These are phyloP conservation scores for Cynocephalus volans DNA, from an alignment of 2,113 vertebrate genomes.

Conservation along the genomic window DNA sequence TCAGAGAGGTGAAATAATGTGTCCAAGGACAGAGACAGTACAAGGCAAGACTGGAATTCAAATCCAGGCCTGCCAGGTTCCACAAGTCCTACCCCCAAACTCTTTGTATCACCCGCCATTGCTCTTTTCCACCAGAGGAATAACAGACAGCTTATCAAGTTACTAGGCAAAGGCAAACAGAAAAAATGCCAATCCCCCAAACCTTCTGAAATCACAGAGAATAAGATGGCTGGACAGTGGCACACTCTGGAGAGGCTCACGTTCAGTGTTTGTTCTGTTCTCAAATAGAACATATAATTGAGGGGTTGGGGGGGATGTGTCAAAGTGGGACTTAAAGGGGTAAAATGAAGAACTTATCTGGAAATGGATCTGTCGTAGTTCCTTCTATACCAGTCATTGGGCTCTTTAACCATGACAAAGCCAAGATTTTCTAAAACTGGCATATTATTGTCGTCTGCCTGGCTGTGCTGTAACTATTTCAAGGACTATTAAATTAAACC, in stretches of 20 bases:
- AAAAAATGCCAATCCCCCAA: neutral
- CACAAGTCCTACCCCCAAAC: neutral
- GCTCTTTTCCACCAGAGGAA: neutral
- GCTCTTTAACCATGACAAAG: constrained; percentile 67
- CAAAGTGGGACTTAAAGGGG: neutral
- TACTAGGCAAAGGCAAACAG: neutral
- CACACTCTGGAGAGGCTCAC: neutral
- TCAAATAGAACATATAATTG: neutral
- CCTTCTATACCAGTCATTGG: constrained; percentile 1
- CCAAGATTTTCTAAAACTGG: constrained; percentile 73
- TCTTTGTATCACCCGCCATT: neutral
- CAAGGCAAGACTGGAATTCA: neutral
- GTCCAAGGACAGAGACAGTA: neutral
- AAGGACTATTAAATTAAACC: constrained; percentile 84
- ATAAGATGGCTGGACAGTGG: neutral
- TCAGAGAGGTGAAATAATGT: neutral
- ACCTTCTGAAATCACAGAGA: neutral
- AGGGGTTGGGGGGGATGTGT: accelerated
- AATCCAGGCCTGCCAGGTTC: neutral
- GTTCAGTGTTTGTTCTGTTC: neutral
- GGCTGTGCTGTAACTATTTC: constrained; percentile 81
- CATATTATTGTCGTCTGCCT: constrained; percentile 74
- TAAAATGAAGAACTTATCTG: neutral
- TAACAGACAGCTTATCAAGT: neutral
- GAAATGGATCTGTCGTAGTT: neutral